Evolutionary conservation across 2,113 vertebrate genomes (phyloP), one percentile per base, ranked within the genome.

Genomic region (Nesogale talazaci): DNA sequence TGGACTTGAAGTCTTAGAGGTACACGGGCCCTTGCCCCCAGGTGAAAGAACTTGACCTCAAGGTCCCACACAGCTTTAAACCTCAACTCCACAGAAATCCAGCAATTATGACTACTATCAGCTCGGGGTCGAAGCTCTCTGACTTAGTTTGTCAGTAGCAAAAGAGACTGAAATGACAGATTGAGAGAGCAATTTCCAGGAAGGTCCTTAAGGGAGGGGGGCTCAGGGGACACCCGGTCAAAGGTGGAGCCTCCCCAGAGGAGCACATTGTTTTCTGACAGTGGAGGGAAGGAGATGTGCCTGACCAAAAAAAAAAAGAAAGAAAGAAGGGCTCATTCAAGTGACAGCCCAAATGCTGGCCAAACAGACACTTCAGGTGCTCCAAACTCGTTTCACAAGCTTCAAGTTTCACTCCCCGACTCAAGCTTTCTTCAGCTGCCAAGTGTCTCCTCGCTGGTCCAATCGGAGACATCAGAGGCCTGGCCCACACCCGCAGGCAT

Each of bases 381-480:
- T 40, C 25, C 86, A 88, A 96, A 89, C 83, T 83, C 1, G 81
- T 85, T 90, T 72, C 91, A 77, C 88, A 81, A 89, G 94, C 36
- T 5, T 3, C 40, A 84, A 40, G 89, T 61, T 77, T 90, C 92
- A n/a, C 78, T 17, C 42, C 56, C 42, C 22, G n/a, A 56, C 75
- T 0, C 4, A 63, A 74, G 89, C 95, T 80, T 72, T 80, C 89
- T 80, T 72, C 63, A 34, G 61, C 61, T 76, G 91, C 94, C 92
- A 91, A 87, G 69, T 23, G 59, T 63, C 67, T 59, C 81, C 67
- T 59, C 81, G 22, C 59, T 9, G 1, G 27, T 16, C 90, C 93
- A 88, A 59, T n/a, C 46, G 46, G 27, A 92, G 36, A 72, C 74
- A 36, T 12, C 79, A 17, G 3, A 0, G 1, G 12, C 88, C 2